Evolutionary conservation across 2,797 vertebrate genomes (phyloP).

Genomic region (Sebastes nivosus): DNA sequence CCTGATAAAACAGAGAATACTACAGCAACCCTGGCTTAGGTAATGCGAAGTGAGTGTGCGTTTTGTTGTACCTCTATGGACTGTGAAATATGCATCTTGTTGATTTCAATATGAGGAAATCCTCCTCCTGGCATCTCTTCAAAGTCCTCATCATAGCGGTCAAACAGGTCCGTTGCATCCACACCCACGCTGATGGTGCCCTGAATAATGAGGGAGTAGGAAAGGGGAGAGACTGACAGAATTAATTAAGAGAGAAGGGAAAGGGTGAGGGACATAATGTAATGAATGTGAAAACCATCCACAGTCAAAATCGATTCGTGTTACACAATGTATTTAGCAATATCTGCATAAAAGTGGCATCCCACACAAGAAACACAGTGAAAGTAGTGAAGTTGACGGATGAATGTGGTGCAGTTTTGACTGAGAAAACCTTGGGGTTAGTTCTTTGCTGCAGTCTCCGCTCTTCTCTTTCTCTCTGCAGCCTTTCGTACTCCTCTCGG

Average conservation of each 20-base stretch:
- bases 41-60: not conserved
- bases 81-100: conserved; percentile 99
- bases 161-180: conserved; percentile 97
- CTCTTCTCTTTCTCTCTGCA: conserved; percentile 95
- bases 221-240: not conserved
- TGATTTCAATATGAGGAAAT: conserved; percentile 96
- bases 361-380: not conserved
- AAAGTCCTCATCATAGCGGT: conserved; percentile 97
- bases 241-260: conserved; percentile 6
- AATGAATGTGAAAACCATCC: not conserved
- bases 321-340: not conserved
- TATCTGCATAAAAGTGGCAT: not conserved
- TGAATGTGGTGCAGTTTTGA: not conserved
- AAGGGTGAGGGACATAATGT: not conserved
- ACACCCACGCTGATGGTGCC: conserved; percentile 97
- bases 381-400: conserved; percentile 1
- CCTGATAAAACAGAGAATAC: not conserved
- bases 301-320: not conserved
- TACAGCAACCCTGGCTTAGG: not conserved
- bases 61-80: conserved; percentile 91
- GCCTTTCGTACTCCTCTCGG: conserved; percentile 94
- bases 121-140: conserved; percentile 92
- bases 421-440: conserved; percentile 91
- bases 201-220: conserved; percentile 72
- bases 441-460: conserved; percentile 95